Evolutionary conservation across 2,888 invertebrate genomes (phyloP), one percentile per base, ranked within the genome.

Genomic region (Leptogaster cylindrica): DNA sequence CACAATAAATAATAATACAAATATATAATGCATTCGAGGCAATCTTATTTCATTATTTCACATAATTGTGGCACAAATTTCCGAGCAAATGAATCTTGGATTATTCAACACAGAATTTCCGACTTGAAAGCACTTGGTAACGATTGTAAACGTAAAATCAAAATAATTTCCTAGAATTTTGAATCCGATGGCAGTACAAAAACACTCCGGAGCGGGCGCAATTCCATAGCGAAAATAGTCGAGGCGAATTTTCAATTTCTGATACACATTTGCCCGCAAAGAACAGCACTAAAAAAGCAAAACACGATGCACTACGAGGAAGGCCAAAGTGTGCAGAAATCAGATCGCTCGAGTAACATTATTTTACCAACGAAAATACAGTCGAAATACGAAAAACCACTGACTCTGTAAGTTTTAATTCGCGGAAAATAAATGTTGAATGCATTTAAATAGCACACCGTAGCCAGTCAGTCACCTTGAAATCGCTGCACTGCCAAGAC

Each of bases 321-420:
- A 58, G 41, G 58, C 58, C 58, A 58, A 18, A 25, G 58, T 23
- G 52, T 52, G 52, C 52, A 31, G 27, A 52, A 36, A 52, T 31
- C 52, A 31, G 33, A 31, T 52, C 31, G 6, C 36, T 36, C 36
- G 36, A 36, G 36, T 36, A 36, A 36, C 36, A 36, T 36, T n/a
- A 46, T 20, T 46, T 23, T 18, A 51, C 14, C 12, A 51, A 46
- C 44, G 41, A 44, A 63, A 63, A 44, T 48, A 63, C 46, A 31
- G 18, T 44, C 46, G 33, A 44, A 46, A 63, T 31, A 23, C 20
- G 16, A 36, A 44, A 66, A 66, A 66, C 68, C 67, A 71, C 72
- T 72, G 71, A 71, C 71, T 70, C 68, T 50, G 68, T 70, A 69
- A 58, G 69, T 69, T 72, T 71, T 70, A 68, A 71, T 70, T 70